Base-by-base conservation (phyloP, 92 coral and sea anemone genomes). In the Diadumene lineata region DNA sequence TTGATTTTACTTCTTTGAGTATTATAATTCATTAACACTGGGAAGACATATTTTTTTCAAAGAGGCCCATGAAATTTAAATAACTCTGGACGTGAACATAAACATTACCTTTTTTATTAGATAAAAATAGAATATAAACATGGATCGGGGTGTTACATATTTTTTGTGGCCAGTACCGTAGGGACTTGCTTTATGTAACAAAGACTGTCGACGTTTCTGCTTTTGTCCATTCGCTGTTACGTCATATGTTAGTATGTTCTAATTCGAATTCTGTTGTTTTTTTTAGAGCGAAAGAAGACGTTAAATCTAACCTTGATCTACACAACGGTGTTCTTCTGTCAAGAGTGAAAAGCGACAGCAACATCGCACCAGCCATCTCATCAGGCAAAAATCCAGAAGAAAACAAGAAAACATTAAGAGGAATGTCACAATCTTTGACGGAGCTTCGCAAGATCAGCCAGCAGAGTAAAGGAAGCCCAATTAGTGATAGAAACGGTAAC, bases 371-470 rank as follows among this genome's bases (percentile, higher is more conserved):
- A 23, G 19, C 58, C 3, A 16, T 16, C 21, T 9, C 24, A 15
- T 9, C 58, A 15, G 19, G 19, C 24, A 53, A 21, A 30, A 64
- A 34, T 48, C 19, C 33, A 9, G 56, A 34, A 0, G 57, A 18
- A 11, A 30, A 64, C 19, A 33, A 31, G 13, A 33, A 64, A 17
- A 33, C 33, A 38, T 22, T 63, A 56, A 29, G 64, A 8, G 51
- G 48, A 1, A 77, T 50, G 67, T 77, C 82, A 34, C 23, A 21
- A 30, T 77, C 82, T 22, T 31, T 77, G 2, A 18, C 32, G 13
- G 82, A 77, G 23, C 82, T 77, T 18, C 74, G 82, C 15, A 65
- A 68, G 24, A 77, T 77, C 50, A 17, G 81, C 26, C 81, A 73
- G 50, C 43, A 76, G 4, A 66, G 64, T 24, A 83, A 62, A 33